Evolutionary conservation across 2,797 vertebrate genomes (phyloP).

Genomic region (Lepus oiostolus): DNA sequence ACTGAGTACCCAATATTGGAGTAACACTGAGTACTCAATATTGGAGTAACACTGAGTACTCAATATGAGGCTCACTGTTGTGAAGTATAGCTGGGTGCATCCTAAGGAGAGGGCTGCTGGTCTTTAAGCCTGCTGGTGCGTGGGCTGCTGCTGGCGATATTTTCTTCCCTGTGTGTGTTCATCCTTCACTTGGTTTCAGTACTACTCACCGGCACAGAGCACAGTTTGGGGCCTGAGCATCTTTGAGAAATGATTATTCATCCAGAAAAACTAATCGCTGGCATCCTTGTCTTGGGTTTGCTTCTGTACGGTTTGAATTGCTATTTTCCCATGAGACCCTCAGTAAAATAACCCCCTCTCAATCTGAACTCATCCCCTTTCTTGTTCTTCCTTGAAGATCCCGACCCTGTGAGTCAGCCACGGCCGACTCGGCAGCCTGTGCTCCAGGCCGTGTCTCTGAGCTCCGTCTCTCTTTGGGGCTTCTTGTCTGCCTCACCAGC

Average conservation of each 20-base stretch:
- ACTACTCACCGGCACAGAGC: background rate
- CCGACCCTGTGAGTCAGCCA: background rate
- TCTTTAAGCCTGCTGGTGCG: background rate
- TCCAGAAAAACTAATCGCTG: background rate
- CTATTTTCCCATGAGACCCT: conserved; percentile 5
- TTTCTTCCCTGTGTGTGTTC: background rate
- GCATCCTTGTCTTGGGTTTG: background rate
- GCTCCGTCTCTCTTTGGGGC: too few relatives aligned
- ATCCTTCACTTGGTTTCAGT: background rate
- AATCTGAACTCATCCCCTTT: background rate
- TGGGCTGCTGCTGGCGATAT: background rate
- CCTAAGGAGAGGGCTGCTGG: background rate
- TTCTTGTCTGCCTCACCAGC: background rate
- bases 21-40: too few relatives aligned
- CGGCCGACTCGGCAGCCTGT: background rate
- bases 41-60: too few relatives aligned
- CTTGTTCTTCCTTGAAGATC: background rate
- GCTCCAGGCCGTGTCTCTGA: too few relatives aligned
- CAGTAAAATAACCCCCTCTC: background rate
- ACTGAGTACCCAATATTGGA: too few relatives aligned
- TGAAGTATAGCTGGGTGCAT: background rate
- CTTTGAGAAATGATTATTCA: conserved; percentile 37
- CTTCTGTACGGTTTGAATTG: background rate
- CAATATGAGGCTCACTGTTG: too few relatives aligned
- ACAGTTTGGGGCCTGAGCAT: background rate